Percentiles rank a stretch among this genome's conserved stretches.
phyloP scores from a whole-genome alignment of 2,113 vertebrate species.

The Silurus glanis region DNA sequence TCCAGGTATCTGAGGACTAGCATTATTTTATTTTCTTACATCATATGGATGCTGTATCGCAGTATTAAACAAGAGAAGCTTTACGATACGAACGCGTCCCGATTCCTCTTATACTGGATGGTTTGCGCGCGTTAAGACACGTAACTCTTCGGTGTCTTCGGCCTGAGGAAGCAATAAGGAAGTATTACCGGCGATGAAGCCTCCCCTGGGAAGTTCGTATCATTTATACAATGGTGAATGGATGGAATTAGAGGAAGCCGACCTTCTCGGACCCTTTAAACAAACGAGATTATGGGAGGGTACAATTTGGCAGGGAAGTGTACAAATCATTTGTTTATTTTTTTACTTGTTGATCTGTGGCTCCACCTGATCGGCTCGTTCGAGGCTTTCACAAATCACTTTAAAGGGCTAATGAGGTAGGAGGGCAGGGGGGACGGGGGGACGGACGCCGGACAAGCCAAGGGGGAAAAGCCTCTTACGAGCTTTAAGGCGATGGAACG shows the following conservation, averaged over 20 bases:
- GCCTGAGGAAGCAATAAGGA: background rate
- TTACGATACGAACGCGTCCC: background rate
- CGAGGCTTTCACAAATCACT: background rate
- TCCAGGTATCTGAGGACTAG: slow-evolving; percentile 8
- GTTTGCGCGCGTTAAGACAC: background rate
- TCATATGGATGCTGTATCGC: slow-evolving; percentile 4
- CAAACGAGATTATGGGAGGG: background rate
- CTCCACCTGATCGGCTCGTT: background rate
- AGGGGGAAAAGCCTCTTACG: slow-evolving; percentile 12
- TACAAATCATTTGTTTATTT: background rate
- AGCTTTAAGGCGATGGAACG: slow-evolving; percentile 16
- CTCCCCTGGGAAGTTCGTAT: background rate
- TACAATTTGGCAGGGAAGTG: background rate
- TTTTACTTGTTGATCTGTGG: background rate
- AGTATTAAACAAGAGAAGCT: background rate
- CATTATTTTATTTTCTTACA: background rate
- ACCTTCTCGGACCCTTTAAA: background rate
- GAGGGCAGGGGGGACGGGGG: slow-evolving; percentile 29
- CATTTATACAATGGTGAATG: background rate
- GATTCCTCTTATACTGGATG: background rate
- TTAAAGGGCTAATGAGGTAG: slow-evolving; percentile 46
- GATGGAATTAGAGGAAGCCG: background rate
- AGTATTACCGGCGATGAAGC: background rate
- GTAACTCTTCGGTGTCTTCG: background rate
- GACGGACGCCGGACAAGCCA: background rate